These are phyloP conservation scores for Choreutis nemorana DNA, from an alignment of 2,888 invertebrate species.

Conservation along the genomic window DNA sequence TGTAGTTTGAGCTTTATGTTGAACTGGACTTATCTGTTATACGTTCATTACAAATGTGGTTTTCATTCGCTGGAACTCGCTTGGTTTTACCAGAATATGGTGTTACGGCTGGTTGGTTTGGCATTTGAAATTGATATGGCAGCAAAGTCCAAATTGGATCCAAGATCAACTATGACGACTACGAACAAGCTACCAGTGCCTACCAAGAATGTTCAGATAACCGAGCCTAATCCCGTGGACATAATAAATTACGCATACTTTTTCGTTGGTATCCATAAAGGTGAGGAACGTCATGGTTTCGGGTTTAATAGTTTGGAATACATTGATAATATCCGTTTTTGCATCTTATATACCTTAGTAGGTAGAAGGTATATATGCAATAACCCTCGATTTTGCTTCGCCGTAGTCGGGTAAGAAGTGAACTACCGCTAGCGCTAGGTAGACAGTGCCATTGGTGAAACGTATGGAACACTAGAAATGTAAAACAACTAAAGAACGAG, in stretches of 20 bases:
- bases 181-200: slow-evolving; percentile 20
- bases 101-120: slow-evolving; percentile 82
- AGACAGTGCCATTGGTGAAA: no score
- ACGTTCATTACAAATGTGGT: slow-evolving; percentile 74
- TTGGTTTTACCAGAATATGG: slow-evolving; percentile 82
- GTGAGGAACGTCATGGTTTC: no score
- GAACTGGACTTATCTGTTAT: slow-evolving; percentile 79
- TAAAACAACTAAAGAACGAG: no score
- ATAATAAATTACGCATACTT: slow-evolving; percentile 81
- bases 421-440: no score
- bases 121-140: slow-evolving; percentile 75
- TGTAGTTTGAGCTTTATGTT: slow-evolving; percentile 75
- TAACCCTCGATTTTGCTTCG: no score
- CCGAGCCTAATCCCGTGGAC: slow-evolving; percentile 62
- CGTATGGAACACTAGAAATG: no score
- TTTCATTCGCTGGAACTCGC: slow-evolving; percentile 73
- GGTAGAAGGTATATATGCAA: no score
- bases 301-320: no score
- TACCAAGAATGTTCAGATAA: slow-evolving; percentile 11
- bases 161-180: slow-evolving; percentile 12
- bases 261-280: slow-evolving; percentile 86
- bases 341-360: no score
- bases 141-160: slow-evolving; percentile 22
- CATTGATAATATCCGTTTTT: no score
- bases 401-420: no score